Percentiles rank a stretch among this genome's conserved stretches.
phyloP scores from a whole-genome alignment of 2,113 vertebrate genomes.

The Osmerus eperlanus region DNA sequence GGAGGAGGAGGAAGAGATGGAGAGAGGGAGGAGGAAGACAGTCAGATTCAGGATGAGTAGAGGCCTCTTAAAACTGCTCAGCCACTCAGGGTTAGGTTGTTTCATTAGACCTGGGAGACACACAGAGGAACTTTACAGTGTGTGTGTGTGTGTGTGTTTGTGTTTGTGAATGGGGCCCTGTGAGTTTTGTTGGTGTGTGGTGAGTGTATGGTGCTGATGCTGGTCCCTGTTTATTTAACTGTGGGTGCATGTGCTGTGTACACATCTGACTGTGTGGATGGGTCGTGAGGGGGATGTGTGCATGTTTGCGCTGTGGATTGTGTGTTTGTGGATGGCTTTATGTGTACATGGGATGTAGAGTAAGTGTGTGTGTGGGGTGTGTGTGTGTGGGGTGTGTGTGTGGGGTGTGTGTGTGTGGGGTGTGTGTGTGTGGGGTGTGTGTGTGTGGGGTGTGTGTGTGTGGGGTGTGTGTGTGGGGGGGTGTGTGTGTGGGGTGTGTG shows the following conservation, averaged over 20 bases:
- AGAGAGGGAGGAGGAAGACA: not conserved
- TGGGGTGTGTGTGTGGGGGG: too few relatives aligned
- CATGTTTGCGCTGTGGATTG: slow-evolving; percentile 58
- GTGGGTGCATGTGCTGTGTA: too few relatives aligned
- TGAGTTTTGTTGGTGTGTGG: too few relatives aligned
- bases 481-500: too few relatives aligned
- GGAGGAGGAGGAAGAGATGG: slow-evolving; percentile 6
- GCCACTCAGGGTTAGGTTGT: slow-evolving; percentile 42
- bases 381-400: too few relatives aligned
- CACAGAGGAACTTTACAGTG: slow-evolving; percentile 18
- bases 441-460: too few relatives aligned
- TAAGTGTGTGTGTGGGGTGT: too few relatives aligned
- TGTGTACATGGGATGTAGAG: too few relatives aligned
- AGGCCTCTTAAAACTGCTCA: slow-evolving; percentile 29
- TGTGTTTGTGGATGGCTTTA: slow-evolving; percentile 45
- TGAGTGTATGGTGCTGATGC: slow-evolving; percentile 35
- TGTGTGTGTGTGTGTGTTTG: slow-evolving; percentile 28
- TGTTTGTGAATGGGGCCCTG: too few relatives aligned
- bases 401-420: too few relatives aligned
- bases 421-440: too few relatives aligned
- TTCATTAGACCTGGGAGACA: slow-evolving; percentile 51
- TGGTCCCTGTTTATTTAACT: too few relatives aligned
- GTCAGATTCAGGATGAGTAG: slow-evolving; percentile 20
- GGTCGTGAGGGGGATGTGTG: slow-evolving; percentile 54
- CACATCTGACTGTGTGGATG: not conserved